Conservation (phyloP, 2,113 vertebrate genomes). For the Loxodonta africana region DNA sequence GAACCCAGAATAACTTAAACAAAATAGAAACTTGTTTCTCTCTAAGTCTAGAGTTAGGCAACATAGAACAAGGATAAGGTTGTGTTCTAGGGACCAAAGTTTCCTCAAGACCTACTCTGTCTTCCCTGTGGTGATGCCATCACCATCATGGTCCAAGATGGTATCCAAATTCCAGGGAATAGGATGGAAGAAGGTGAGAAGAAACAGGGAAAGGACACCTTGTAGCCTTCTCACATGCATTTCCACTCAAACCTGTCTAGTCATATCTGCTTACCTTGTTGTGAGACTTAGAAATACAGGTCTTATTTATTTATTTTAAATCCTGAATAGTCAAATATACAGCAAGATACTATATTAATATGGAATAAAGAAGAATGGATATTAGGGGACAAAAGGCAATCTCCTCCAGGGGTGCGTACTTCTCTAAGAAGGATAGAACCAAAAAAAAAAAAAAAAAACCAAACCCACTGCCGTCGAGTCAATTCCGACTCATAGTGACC, state of each 20-base stretch:
- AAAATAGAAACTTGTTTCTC: not conserved
- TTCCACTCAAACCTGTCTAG: not conserved
- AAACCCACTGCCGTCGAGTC: too few species aligned
- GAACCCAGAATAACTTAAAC: not conserved
- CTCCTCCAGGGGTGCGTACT: not conserved
- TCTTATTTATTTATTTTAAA: not conserved
- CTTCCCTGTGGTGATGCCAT: too few species aligned
- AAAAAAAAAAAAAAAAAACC: too few species aligned
- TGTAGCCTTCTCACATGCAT: fast-evolving
- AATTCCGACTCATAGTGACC: too few species aligned
- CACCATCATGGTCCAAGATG: not conserved
- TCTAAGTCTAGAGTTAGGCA: not conserved
- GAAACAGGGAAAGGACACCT: not conserved
- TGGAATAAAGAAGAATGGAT: not conserved
- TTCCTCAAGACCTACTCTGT: not conserved
- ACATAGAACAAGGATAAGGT: not conserved
- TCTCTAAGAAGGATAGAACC: not conserved
- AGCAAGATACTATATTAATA: not conserved
- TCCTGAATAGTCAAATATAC: not conserved
- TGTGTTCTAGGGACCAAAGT: not conserved
- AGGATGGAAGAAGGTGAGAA: not conserved
- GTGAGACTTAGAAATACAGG: not conserved
- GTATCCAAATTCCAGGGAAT: not conserved
- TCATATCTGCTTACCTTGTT: not conserved
- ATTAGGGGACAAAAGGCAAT: not conserved